Conservation (phyloP, 2,888 invertebrate species). For the Metallyticus violacea region DNA sequence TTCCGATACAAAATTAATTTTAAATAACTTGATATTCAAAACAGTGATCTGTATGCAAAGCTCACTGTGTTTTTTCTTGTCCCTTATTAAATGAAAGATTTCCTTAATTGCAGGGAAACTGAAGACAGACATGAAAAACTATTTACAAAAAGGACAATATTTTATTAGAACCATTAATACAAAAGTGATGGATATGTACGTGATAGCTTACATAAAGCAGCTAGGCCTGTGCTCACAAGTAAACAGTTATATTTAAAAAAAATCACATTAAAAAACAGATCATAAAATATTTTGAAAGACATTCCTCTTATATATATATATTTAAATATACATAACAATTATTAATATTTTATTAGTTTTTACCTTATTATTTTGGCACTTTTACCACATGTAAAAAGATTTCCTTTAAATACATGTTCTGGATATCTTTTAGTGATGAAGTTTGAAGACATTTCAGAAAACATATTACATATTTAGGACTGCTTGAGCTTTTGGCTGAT, state of each 20-base stretch:
- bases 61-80: too few species aligned
- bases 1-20: too few species aligned
- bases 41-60: too few species aligned
- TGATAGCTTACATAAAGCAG: background rate
- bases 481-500: background rate
- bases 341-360: background rate
- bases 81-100: too few species aligned
- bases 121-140: background rate
- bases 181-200: slow-evolving; percentile 10
- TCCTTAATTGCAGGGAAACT: background rate
- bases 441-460: background rate
- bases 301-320: background rate
- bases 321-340: background rate
- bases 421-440: background rate
- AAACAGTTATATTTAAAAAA: background rate
- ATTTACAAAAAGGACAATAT: background rate
- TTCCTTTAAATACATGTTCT: background rate
- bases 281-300: slow-evolving; percentile 13
- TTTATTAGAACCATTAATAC: background rate
- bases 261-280: background rate
- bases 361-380: background rate
- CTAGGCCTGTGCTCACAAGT: slow-evolving; percentile 7
- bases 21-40: too few species aligned
- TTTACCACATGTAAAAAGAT: background rate
- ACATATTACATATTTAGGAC: background rate